Evolutionary conservation across 2,113 vertebrate species (phyloP).

Genomic region (Aramus guarauna): DNA sequence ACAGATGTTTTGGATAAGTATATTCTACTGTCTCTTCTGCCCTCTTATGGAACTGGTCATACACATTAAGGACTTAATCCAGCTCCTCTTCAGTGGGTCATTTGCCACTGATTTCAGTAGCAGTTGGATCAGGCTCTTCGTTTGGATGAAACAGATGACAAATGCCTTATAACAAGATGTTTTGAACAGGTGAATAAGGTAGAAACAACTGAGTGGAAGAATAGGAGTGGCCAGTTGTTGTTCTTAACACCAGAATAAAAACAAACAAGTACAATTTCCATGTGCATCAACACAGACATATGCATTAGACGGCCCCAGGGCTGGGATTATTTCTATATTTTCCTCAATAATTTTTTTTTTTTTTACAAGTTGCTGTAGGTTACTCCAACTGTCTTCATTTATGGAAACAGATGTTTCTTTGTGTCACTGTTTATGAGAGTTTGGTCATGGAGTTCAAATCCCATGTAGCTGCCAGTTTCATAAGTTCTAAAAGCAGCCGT

Average conservation of each 20-base stretch:
- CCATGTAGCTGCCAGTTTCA: neutral
- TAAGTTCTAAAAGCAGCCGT: neutral
- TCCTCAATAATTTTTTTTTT: neutral
- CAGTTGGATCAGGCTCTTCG: neutral
- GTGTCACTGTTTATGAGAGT: neutral
- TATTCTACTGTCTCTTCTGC: constrained; percentile 37
- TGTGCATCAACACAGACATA: too few relatives aligned
- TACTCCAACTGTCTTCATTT: neutral
- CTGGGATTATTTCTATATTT: neutral
- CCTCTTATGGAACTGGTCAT: constrained; percentile 25
- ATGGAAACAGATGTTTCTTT: neutral
- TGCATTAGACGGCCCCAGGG: neutral
- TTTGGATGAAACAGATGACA: neutral
- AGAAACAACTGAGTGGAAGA: neutral
- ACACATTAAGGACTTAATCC: neutral
- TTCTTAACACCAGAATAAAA: neutral
- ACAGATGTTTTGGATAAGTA: neutral
- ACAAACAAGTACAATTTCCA: neutral
- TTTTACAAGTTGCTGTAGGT: neutral
- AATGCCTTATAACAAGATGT: neutral
- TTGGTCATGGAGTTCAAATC: neutral
- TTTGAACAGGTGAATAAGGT: neutral
- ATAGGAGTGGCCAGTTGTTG: neutral
- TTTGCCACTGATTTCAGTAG: neutral
- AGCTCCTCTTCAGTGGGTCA: neutral